Base-by-base conservation (phyloP, 2,113 vertebrate genomes). In the Corvus cornix region DNA sequence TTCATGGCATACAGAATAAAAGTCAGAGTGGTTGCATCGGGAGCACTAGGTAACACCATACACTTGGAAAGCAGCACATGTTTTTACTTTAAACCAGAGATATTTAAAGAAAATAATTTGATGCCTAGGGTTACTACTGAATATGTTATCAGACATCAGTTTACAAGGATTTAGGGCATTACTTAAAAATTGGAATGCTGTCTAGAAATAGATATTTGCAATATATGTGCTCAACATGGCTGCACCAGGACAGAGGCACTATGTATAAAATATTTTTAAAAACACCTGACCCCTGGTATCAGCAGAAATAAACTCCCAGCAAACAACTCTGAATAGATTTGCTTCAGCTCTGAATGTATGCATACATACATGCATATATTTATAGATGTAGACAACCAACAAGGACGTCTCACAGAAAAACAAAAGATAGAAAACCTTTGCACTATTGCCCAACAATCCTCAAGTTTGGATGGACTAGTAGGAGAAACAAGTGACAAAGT, bases 131-230 rank as follows among this genome's bases (percentile, higher is more conserved):
- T 97, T 97, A 96, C 97, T 97, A 96, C 90, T 97, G 97, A 97
- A 95, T 97, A 97, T 67, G 80, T 98, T 97, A 91, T 90, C 88
- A 89, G 88, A 97, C 97, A 98, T 98, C 97, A 96, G 91, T 98
- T 98, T 98, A 97, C 98, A 98, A 91, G 96, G 98, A 98, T 98
- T 98, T 95, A 93, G 93, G 96, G 97, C 97, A 98, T 98, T 98
- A 98, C 97, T 98, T 98, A 89, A 98, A 98, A 98, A 98, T 95
- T 95, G 95, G 95, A 98, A 98, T 97, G 97, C 97, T 16, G n/a
- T 82, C 56, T 63, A 67, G 74, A 87, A 74, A 82, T 14, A 43
- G 9, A 46, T 64, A 67, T 70, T 90, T 68, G 43, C n/a, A 74
- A 68, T 43, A 44, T 39, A 37, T 66, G 20, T 15, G 9, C 9